These are phyloP conservation scores for Petroica traversi DNA, from an alignment of 2,113 vertebrate species.

Conservation along the genomic window DNA sequence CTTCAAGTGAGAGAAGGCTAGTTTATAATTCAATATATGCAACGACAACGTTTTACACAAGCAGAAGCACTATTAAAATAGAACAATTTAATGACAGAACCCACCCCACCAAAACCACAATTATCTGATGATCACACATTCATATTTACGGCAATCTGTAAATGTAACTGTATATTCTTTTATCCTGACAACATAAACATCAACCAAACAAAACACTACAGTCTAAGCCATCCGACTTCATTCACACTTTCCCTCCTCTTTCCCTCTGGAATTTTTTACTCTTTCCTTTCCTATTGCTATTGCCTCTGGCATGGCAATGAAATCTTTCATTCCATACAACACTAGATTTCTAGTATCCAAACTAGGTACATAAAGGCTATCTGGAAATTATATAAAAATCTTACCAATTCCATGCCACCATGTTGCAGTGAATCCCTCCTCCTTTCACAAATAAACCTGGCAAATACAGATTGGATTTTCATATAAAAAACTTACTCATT, in stretches of 20 bases:
- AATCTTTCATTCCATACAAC: neutral
- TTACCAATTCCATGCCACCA: neutral
- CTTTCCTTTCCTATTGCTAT: neutral
- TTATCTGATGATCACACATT: neutral
- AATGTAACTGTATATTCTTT: neutral
- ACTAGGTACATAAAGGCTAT: neutral
- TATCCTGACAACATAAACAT: neutral
- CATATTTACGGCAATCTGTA: neutral
- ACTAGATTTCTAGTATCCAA: neutral
- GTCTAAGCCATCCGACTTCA: neutral
- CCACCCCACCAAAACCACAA: neutral
- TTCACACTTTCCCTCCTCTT: neutral
- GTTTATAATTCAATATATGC: neutral
- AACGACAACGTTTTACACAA: neutral
- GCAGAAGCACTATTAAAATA: neutral
- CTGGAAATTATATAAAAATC: neutral
- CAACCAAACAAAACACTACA: neutral
- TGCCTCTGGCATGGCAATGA: neutral
- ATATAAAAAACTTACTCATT: constrained; percentile 78
- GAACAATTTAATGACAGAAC: neutral
- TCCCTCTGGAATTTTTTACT: neutral
- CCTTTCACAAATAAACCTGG: neutral
- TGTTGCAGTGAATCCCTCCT: neutral
- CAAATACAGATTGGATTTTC: neutral
- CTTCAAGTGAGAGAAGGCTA: neutral